These are phyloP conservation scores for Acheta domesticus DNA, from an alignment of 2,888 invertebrate species.

Conservation along the genomic window DNA sequence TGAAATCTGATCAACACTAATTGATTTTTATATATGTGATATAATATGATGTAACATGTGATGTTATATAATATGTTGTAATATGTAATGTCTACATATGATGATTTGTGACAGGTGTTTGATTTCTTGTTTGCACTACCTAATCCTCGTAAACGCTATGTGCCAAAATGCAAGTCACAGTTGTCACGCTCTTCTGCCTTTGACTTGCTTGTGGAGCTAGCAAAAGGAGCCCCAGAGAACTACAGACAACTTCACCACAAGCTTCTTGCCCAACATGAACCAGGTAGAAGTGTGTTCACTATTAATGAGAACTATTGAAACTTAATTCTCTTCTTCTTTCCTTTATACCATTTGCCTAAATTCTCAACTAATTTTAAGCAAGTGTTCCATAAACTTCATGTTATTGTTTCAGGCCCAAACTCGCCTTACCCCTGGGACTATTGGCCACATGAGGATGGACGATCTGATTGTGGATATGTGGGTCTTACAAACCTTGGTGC, in stretches of 20 bases:
- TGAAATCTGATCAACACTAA: too few species aligned
- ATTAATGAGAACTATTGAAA: constrained; percentile 34
- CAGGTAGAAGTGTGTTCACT: constrained; percentile 50
- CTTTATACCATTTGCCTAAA: too few species aligned
- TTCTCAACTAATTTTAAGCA: too few species aligned
- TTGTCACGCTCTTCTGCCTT: constrained; percentile 86
- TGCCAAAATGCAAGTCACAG: constrained; percentile 91
- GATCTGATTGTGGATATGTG: constrained; percentile 91
- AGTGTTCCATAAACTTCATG: too few species aligned
- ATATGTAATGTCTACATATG: too few species aligned
- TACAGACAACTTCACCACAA: constrained; percentile 79
- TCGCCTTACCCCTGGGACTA: constrained; percentile 94
- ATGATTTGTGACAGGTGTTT: constrained; percentile 58
- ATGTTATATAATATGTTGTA: too few species aligned
- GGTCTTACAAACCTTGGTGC: constrained; percentile 93
- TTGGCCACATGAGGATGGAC: constrained; percentile 94
- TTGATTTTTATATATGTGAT: too few species aligned
- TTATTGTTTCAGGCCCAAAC: constrained; percentile 49
- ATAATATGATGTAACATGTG: too few species aligned
- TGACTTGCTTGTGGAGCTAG: constrained; percentile 84
- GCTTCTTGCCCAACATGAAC: constrained; percentile 80
- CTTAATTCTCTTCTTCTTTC: not conserved
- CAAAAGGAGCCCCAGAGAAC: constrained; percentile 79
- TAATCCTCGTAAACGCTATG: constrained; percentile 75
- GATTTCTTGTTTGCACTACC: constrained; percentile 87